Percentiles rank a stretch among this genome's conserved stretches.
These are phyloP conservation scores for Pelecanus crispus DNA, from an alignment of 2,113 vertebrate genomes.

Conservation along the genomic window DNA sequence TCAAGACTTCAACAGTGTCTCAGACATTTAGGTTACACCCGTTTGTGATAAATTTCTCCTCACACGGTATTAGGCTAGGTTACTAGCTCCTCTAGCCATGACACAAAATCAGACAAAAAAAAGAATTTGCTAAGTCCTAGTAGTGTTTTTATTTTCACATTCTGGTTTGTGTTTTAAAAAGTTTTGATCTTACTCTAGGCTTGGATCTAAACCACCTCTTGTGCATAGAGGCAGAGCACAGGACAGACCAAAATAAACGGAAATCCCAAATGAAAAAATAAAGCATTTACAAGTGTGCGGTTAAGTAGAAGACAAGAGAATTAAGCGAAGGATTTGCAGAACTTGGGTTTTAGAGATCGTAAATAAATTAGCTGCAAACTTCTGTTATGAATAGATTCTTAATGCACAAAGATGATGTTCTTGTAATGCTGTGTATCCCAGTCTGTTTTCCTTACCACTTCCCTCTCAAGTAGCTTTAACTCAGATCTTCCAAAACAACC, in stretches of 20 bases:
- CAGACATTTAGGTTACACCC: background rate
- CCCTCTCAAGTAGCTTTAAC: background rate
- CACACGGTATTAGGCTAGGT: background rate
- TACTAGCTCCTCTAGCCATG: background rate
- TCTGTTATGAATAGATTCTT: background rate
- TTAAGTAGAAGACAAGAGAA: background rate
- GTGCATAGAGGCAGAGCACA: background rate
- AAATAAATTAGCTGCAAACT: background rate
- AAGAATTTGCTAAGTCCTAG: background rate
- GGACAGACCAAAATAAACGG: background rate
- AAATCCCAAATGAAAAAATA: background rate
- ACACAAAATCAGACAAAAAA: background rate
- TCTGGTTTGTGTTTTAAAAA: background rate
- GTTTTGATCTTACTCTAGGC: background rate
- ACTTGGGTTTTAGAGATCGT: background rate
- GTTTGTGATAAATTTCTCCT: background rate
- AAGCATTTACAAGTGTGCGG: background rate
- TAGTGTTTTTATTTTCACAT: background rate
- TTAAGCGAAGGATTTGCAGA: background rate
- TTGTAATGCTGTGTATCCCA: background rate
- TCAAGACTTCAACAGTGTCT: rapidly evolving
- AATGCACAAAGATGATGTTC: background rate
- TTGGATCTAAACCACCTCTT: background rate
- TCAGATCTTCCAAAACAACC: background rate
- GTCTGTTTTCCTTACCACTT: background rate